phyloP scores from a whole-genome alignment of 2,113 vertebrate species.

The Rhea americana region DNA sequence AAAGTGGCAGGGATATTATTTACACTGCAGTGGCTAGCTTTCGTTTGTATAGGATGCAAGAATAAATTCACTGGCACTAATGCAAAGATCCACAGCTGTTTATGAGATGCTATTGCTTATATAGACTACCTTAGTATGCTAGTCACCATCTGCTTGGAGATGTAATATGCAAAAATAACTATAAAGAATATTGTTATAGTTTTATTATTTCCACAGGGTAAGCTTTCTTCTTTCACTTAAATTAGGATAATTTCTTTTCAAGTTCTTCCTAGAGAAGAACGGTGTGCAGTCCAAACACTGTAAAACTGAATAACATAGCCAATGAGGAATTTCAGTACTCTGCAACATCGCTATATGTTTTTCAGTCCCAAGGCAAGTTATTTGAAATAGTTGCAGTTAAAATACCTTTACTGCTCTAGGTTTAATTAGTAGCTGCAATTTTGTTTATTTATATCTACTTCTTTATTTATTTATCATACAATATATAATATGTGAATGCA shows the following conservation, averaged over 20 bases:
- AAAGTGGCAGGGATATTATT: background rate
- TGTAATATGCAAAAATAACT: background rate
- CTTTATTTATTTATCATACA: background rate
- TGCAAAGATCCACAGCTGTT: background rate
- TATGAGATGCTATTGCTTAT: background rate
- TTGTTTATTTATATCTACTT: background rate
- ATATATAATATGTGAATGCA: background rate
- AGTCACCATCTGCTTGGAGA: background rate
- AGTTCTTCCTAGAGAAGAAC: background rate
- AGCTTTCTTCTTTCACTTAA: background rate
- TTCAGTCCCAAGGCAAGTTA: background rate
- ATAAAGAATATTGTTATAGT: background rate
- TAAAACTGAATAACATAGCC: background rate
- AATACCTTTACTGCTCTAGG: background rate
- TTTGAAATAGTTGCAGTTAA: background rate
- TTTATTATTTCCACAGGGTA: background rate
- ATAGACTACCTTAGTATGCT: background rate
- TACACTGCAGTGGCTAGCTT: background rate
- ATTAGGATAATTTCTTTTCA: background rate
- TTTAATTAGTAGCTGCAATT: background rate
- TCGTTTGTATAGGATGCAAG: background rate
- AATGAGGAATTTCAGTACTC: background rate
- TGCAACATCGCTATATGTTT: background rate
- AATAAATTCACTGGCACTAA: background rate
- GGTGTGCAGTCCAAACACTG: background rate